Conservation (phyloP, 92 coral and sea anemone species). For the Bergia sp. region DNA sequence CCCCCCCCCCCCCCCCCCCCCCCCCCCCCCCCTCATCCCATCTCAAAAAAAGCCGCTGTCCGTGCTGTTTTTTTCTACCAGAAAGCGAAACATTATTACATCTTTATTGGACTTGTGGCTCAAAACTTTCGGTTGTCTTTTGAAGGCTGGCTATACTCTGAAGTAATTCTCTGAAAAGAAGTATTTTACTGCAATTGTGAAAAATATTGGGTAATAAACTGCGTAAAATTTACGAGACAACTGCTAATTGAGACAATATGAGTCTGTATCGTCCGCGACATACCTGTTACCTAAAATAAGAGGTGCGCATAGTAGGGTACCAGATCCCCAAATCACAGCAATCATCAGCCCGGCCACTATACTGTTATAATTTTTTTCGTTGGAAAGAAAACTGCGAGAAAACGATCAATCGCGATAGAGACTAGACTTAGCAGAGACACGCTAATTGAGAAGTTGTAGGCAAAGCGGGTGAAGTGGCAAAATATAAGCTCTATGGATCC, state of each 20-base stretch:
- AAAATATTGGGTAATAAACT: not conserved
- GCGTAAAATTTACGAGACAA: not conserved
- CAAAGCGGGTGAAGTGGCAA: not conserved
- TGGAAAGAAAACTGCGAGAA: not conserved
- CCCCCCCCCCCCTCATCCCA: no score
- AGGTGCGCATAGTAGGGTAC: not conserved
- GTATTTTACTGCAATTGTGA: not conserved
- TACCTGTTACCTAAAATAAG: not conserved
- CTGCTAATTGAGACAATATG: not conserved
- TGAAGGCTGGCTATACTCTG: no score
- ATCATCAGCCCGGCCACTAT: not conserved
- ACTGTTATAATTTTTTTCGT: not conserved
- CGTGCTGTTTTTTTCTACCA: no score
- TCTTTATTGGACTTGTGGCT: no score
- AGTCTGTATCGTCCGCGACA: not conserved
- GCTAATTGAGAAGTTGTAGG: not conserved
- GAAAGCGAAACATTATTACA: no score
- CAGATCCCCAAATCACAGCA: not conserved
- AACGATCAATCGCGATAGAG: not conserved
- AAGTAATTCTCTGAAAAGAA: no score
- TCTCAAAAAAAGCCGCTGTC: no score
- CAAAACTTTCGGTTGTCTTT: no score
- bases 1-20: no score
- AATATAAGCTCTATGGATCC: not conserved
- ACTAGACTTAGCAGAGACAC: not conserved